phyloP scores from a whole-genome alignment of 1,140 invertebrate species.

The Eueides isabella region DNA sequence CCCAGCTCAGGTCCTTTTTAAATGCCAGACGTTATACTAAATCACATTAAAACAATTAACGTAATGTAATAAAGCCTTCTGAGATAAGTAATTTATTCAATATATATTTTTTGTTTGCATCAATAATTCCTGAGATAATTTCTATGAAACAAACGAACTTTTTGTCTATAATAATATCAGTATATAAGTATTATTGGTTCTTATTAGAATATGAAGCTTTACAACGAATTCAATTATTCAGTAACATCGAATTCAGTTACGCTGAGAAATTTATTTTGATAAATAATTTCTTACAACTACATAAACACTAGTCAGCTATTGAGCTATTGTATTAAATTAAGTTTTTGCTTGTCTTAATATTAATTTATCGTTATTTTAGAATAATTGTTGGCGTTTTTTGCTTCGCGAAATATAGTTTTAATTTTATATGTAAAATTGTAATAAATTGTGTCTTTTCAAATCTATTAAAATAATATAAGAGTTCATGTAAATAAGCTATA shows the following conservation, averaged over 20 bases:
- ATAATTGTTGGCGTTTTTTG: background rate
- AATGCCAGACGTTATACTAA: no score
- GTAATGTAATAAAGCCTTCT: no score
- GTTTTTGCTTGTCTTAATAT: background rate
- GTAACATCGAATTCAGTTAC: background rate
- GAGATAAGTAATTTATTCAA: no score
- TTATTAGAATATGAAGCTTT: background rate
- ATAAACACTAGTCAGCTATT: background rate
- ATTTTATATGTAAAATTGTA: background rate
- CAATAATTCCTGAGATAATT: no score
- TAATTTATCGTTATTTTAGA: background rate
- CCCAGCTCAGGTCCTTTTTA: no score
- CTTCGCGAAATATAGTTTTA: background rate
- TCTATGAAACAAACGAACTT: no score
- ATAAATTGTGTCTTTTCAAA: background rate
- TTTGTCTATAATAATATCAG: no score
- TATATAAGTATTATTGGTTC: no score
- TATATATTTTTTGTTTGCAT: no score
- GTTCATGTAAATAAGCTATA: slow-evolving; percentile 25
- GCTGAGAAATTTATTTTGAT: no score
- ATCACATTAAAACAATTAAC: no score
- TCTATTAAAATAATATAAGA: background rate
- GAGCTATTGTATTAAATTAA: background rate
- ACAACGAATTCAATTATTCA: background rate
- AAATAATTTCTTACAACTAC: background rate